Base-by-base conservation (phyloP, 1,140 invertebrate species). In the Triops longicaudatus region DNA sequence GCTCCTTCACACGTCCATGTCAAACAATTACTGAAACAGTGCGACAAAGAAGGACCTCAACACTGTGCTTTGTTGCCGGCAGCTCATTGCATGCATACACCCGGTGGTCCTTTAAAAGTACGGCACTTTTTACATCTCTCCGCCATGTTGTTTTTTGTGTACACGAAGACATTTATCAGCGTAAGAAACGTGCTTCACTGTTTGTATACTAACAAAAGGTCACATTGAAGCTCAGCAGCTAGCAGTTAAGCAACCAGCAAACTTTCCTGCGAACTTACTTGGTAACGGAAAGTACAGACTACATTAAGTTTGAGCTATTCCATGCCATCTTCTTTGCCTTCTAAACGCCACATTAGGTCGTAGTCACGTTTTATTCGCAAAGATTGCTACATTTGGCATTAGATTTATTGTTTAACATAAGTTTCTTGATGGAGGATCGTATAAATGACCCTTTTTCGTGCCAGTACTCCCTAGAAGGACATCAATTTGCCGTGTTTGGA, bases 401-500 rank as follows among this genome's bases (percentile, higher is more conserved):
- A 37, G 31, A 2, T 37, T 37, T 2, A n/a, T n/a, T n/a, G 2
- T 72, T 72, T 72, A 27, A 3, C 9, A 3, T 72, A 27, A 27
- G 22, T 72, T 31, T 1, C n/a, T 27, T 14, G n/a, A 26, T 17
- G 11, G 4, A 50, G n/a, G n/a, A n/a, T n/a, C 73, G n/a, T 9
- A 74, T 72, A 10, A 6, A 77, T 78, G 14, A 50, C 63, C 26
- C 77, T 12, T 37, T 74, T 76, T 79, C 22, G 78, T 85, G 87
- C 26, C 84, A 95, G 90, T 98, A 98, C 82, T 98, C 96, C 0
- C 83, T 99, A 50, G 97, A 99, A 87, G 96, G 96, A 1, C 97
- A 99, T 86, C 95, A 96, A 81, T 99, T 98, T 84, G 97, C 97
- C 0, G 95, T 98, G 0, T 98, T 98, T 84, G 96, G 93, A 12